Conservation (phyloP, 2,797 vertebrate species). For the Hippocampus kuda region DNA sequence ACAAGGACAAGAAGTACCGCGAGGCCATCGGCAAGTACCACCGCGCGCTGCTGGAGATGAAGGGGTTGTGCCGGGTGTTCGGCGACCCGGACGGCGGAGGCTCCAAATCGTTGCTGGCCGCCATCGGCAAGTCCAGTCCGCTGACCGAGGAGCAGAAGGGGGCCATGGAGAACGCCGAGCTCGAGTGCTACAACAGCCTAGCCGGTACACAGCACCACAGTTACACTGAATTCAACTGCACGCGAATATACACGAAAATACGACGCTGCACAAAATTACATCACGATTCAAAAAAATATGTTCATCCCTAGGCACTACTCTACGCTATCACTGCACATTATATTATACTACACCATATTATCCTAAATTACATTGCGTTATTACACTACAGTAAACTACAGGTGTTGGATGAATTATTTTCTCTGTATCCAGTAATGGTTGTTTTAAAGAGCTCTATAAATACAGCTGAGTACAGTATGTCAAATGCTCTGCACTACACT, state of each 20-base stretch:
- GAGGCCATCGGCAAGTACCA: constrained; percentile 99
- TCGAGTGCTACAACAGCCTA: constrained; percentile 98
- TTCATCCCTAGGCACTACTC: not conserved
- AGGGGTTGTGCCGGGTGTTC: constrained; percentile 78
- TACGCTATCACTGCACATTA: not conserved
- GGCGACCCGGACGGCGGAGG: constrained; percentile 70
- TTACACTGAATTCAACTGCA: not conserved
- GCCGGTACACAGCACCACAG: constrained; percentile 68
- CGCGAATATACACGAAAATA: too few species aligned
- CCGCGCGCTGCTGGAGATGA: constrained; percentile 93
- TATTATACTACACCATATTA: too few species aligned
- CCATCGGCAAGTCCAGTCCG: constrained; percentile 57
- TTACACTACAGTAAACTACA: too few species aligned
- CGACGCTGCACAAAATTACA: not conserved
- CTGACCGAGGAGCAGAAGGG: constrained; percentile 89
- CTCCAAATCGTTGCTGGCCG: constrained; percentile 55
- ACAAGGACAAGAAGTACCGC: constrained; percentile 98
- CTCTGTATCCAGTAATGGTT: too few species aligned
- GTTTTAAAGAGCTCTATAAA: too few species aligned
- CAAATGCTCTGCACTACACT: too few species aligned
- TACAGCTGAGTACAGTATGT: too few species aligned
- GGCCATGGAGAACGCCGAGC: constrained; percentile 86
- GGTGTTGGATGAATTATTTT: too few species aligned
- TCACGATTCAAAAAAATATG: not conserved
- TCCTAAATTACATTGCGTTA: too few species aligned